A percentile compares a stretch with the other conserved stretches of the same genome.
Conservation (phyloP, 2,888 invertebrate genomes). For the Spilarctia lutea region DNA sequence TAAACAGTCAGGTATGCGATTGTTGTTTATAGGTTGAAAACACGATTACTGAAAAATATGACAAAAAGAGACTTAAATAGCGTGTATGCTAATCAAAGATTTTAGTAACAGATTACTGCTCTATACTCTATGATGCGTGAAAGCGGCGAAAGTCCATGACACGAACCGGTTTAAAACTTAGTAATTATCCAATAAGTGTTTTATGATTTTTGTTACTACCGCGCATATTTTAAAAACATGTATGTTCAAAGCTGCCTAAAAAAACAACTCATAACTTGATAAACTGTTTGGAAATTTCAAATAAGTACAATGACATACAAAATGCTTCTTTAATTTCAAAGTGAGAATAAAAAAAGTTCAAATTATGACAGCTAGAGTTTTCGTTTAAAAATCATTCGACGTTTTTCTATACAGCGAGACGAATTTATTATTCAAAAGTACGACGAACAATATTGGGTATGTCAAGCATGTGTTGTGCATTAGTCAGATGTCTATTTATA, state of each 20-base stretch:
- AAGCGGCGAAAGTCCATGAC: conserved; percentile 79
- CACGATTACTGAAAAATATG: conserved; percentile 19
- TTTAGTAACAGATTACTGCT: conserved; percentile 69
- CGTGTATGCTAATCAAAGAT: conserved; percentile 62
- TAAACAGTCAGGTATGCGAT: background rate
- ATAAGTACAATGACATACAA: background rate
- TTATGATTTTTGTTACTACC: conserved; percentile 45
- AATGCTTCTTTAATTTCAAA: background rate
- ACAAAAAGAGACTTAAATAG: conserved; percentile 34
- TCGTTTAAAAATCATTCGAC: background rate
- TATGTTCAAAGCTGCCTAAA: background rate
- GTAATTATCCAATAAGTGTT: conserved; percentile 59
- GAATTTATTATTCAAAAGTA: conserved; percentile 59
- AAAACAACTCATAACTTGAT: background rate
- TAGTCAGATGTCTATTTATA: conserved; percentile 80
- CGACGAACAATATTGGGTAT: conserved; percentile 58
- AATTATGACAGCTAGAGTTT: background rate
- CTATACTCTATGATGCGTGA: conserved; percentile 68
- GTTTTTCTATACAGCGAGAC: conserved; percentile 3
- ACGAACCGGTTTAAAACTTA: conserved; percentile 71
- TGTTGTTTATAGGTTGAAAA: background rate
- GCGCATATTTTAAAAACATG: conserved; percentile 14
- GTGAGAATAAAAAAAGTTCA: background rate
- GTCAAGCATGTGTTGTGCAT: conserved; percentile 74
- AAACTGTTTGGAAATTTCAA: background rate